These are phyloP conservation scores for Dreissena polymorpha DNA, from an alignment of 1,140 invertebrate genomes.

Conservation along the genomic window DNA sequence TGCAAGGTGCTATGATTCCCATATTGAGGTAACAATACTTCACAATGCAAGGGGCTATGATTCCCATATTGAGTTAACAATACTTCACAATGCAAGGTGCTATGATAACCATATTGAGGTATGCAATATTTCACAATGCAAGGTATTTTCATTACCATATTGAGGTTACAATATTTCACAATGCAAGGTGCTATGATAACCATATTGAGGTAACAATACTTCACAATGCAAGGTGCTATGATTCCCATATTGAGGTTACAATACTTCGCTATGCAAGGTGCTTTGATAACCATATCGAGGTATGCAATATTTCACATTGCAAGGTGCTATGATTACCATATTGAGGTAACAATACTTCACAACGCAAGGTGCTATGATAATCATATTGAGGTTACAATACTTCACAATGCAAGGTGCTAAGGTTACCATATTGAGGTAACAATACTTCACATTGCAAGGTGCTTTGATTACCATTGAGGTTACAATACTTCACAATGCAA, in stretches of 20 bases:
- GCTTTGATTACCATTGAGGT: constrained; percentile 82
- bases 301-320: no score
- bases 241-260: constrained; percentile 89
- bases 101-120: constrained; percentile 86
- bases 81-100: no score
- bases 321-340: constrained; percentile 80
- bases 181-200: constrained; percentile 74
- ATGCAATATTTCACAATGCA: no score
- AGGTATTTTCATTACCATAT: constrained; percentile 81
- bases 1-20: constrained; percentile 74
- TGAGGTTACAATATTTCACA: no score
- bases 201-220: constrained; percentile 90
- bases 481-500: no score
- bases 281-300: constrained; percentile 84
- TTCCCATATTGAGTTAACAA: no score
- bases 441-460: no score
- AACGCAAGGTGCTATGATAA: constrained; percentile 45
- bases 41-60: no score
- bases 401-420: no score
- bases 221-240: no score
- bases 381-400: constrained; percentile 93
- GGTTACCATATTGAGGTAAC: constrained; percentile 86
- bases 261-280: no score
- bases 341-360: no score
- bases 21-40: constrained; percentile 91